Conservation (phyloP, 2,797 vertebrate species). For the Gallirallus australis region DNA sequence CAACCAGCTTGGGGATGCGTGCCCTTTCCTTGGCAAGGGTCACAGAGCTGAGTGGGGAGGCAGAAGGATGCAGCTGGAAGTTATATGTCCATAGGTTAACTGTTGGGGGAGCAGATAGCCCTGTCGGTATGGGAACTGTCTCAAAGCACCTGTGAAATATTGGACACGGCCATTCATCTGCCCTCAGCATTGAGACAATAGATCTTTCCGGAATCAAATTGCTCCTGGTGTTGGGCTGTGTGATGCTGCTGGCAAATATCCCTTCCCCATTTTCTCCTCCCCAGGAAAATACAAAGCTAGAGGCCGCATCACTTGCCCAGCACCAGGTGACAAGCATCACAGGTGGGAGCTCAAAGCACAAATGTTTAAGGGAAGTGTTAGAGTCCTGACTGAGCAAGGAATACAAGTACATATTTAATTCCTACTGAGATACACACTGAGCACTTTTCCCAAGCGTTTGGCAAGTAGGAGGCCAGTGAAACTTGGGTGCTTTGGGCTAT, state of each 20-base stretch:
- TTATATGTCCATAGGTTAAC: background rate
- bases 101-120: background rate
- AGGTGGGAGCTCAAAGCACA: fast-evolving
- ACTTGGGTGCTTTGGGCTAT: no score
- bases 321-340: fast-evolving
- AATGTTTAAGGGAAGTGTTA: background rate
- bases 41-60: background rate
- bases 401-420: fast-evolving
- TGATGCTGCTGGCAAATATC: background rate
- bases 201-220: background rate
- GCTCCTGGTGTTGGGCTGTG: fast-evolving
- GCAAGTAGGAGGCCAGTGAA: background rate
- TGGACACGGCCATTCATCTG: background rate
- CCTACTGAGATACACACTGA: background rate
- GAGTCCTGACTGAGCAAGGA: background rate
- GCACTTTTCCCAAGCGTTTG: fast-evolving
- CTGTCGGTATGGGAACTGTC: background rate
- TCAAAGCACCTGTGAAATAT: background rate
- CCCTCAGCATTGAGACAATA: fast-evolving
- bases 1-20: background rate
- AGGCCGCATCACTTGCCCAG: no score
- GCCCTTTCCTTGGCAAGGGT: background rate
- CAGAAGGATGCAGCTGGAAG: background rate
- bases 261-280: background rate
- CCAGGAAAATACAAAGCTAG: background rate